Percentiles rank a stretch among this genome's conserved stretches.
Conservation (phyloP, 2,797 vertebrate genomes). For the Mionectes olivaceus region DNA sequence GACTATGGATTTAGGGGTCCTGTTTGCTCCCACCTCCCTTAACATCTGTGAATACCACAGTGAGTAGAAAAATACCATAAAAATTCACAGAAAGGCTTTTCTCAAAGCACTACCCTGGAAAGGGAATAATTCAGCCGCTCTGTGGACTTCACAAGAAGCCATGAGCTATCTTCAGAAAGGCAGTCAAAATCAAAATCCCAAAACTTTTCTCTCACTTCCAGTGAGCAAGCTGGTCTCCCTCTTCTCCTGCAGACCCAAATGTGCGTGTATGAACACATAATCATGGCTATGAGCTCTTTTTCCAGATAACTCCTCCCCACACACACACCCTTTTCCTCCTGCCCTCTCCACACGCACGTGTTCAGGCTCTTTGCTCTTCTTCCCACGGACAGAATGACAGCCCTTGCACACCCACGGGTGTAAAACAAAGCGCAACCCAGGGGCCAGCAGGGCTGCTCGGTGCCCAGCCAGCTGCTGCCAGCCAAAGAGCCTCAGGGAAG, state of each 20-base stretch:
- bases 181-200: neutral
- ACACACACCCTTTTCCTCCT: neutral
- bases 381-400: neutral
- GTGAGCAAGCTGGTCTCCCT: neutral
- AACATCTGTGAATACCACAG: constrained; percentile 16
- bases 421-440: neutral
- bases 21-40: neutral
- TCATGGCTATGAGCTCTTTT: neutral
- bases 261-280: neutral
- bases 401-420: neutral
- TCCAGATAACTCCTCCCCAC: neutral
- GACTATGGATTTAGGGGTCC: neutral
- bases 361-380: neutral
- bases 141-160: neutral
- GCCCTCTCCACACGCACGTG: rapidly evolving
- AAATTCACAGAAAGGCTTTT: constrained; percentile 18
- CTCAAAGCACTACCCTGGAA: neutral
- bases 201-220: neutral
- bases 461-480: neutral
- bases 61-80: constrained; percentile 19
- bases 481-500: neutral
- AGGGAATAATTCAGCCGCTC: neutral
- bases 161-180: neutral
- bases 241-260: neutral
- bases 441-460: neutral